phyloP scores from a whole-genome alignment of 2,888 invertebrate genomes.

The Steinernema hermaphroditum region DNA sequence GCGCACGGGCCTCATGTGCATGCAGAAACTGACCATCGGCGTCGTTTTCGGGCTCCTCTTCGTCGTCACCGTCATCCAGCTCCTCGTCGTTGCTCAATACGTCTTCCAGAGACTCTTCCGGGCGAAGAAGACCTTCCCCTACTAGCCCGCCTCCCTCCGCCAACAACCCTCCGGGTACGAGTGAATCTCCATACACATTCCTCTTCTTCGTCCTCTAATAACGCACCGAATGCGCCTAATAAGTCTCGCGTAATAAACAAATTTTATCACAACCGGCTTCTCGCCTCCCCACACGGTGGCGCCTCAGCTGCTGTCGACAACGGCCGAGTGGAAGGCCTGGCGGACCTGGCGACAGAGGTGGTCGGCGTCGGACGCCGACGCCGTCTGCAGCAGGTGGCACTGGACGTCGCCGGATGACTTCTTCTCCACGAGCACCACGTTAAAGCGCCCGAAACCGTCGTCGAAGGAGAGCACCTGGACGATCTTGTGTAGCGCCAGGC shows the following conservation, averaged over 20 bases:
- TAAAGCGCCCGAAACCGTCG: conserved; percentile 38
- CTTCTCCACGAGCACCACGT: conserved; percentile 43
- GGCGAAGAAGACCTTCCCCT: not conserved
- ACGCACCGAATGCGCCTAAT: not conserved
- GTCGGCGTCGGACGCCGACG: conserved; percentile 37
- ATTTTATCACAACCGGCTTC: no score
- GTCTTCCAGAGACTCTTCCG: conserved; percentile 40
- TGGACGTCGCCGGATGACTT: conserved; percentile 31
- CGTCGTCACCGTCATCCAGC: conserved; percentile 57
- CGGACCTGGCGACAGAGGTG: conserved; percentile 41
- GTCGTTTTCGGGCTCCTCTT: conserved; percentile 59
- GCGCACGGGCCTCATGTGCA: conserved; percentile 48
- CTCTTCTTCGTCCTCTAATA: conserved; percentile 22
- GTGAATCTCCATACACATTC: conserved; percentile 26
- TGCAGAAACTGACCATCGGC: conserved; percentile 54
- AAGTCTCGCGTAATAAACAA: not conserved
- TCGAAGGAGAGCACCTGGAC: conserved; percentile 43
- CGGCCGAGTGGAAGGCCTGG: conserved; percentile 40
- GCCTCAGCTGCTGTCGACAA: not conserved
- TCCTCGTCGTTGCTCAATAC: conserved; percentile 55
- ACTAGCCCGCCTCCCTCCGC: conserved; percentile 13
- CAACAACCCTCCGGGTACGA: conserved; percentile 19
- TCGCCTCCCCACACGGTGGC: no score
- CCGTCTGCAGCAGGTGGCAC: conserved; percentile 39
- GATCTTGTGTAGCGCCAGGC: conserved; percentile 44